phyloP scores from a whole-genome alignment of 23 tunicate species.

The Corella eumyota region DNA sequence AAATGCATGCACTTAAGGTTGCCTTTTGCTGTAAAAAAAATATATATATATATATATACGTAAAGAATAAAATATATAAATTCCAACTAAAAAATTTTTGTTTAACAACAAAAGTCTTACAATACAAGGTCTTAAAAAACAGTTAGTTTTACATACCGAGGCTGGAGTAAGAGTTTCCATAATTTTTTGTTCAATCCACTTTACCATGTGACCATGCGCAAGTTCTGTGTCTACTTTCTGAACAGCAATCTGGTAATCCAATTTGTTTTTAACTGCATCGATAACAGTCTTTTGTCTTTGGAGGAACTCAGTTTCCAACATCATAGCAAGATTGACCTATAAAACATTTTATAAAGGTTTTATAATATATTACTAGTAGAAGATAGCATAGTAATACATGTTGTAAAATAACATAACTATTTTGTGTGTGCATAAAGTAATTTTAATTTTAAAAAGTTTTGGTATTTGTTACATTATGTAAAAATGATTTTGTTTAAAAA shows the following conservation, averaged over 20 bases:
- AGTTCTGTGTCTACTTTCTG: conserved; percentile 67
- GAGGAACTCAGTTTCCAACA: conserved; percentile 89
- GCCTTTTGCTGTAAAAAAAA: conserved; percentile 73
- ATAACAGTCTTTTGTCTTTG: conserved; percentile 63
- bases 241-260: conserved; percentile 91
- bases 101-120: too few relatives aligned
- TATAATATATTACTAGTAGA: not conserved
- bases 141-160: conserved; percentile 23
- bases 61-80: not conserved
- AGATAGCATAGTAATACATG: not conserved
- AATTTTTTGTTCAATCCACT: conserved; percentile 95
- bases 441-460: too few relatives aligned
- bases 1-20: conserved; percentile 76
- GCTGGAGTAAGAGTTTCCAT: conserved; percentile 83
- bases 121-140: not conserved
- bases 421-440: too few relatives aligned
- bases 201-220: conserved; percentile 79
- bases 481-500: too few relatives aligned
- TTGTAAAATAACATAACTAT: too few relatives aligned
- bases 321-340: conserved; percentile 70
- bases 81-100: not conserved
- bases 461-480: too few relatives aligned
- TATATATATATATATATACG: not conserved
- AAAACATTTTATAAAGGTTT: not conserved
- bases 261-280: conserved; percentile 46